A percentile compares a stretch with the other conserved stretches of the same genome.
Conservation (phyloP, 2,888 invertebrate species). For the Elaeidobius kamerunicus region DNA sequence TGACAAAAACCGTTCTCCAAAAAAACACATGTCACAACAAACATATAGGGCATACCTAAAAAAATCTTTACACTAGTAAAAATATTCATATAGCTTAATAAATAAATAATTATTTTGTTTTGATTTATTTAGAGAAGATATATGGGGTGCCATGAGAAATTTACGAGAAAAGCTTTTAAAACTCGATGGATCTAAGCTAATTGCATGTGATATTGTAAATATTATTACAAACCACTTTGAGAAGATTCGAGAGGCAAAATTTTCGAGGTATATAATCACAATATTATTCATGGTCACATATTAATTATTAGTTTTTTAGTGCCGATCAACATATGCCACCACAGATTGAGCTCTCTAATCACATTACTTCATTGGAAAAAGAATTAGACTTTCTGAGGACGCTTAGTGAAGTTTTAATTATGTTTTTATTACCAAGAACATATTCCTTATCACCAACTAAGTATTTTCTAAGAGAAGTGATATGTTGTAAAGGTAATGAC, state of each 20-base stretch:
- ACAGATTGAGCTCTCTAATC: slow-evolving; percentile 70
- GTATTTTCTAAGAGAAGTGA: slow-evolving; percentile 76
- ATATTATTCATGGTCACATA: slow-evolving; percentile 6
- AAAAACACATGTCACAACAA: too few species aligned
- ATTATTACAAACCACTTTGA: slow-evolving; percentile 83
- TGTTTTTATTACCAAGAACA: slow-evolving; percentile 76
- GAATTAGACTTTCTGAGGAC: slow-evolving; percentile 80
- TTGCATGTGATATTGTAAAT: slow-evolving; percentile 78
- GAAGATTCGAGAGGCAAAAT: slow-evolving; percentile 73
- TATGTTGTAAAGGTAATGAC: slow-evolving; percentile 75
- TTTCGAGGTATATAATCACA: slow-evolving; percentile 62
- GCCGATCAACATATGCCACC: slow-evolving; percentile 62
- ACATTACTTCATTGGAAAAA: slow-evolving; percentile 67
- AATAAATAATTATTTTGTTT: background rate
- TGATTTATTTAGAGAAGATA: slow-evolving; percentile 63
- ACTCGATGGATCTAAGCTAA: slow-evolving; percentile 77
- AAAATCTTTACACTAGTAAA: too few species aligned
- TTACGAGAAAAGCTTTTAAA: slow-evolving; percentile 69
- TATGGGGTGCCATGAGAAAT: slow-evolving; percentile 77
- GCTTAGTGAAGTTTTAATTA: slow-evolving; percentile 77
- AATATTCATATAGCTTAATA: too few species aligned
- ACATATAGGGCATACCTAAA: too few species aligned
- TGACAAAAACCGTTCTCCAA: too few species aligned
- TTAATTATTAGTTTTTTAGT: slow-evolving; percentile 48
- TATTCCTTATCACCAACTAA: slow-evolving; percentile 77